Base-by-base conservation (phyloP, 2,888 invertebrate species). In the Adineta ricciae region DNA sequence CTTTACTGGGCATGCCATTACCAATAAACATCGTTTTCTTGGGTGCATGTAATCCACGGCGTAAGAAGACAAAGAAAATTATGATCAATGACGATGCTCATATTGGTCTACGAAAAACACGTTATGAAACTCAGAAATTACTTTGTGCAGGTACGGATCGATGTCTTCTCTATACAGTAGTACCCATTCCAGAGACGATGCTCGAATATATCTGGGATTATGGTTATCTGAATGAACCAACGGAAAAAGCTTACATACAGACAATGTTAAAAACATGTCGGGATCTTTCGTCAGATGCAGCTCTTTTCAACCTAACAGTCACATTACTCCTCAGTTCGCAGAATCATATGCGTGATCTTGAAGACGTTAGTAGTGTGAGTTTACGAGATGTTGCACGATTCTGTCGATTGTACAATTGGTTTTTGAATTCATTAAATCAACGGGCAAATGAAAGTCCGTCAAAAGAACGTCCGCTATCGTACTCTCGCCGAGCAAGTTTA, bases 21-120 rank as follows among this genome's bases (percentile, higher is more conserved):
- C 86, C 88, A 19, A 87, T 87, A 24, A 88, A 88, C 83, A 54
- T 88, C 32, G 84, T 86, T 14, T n/a, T 88, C 1, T 85, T 88
- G 83, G 88, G 87, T 24, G 88, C 88, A 8, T 88, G 88, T 83
- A 88, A 88, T 87, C 88, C 88, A 21, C 78, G n/a, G 41, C 78
- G 78, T n/a, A 21, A n/a, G n/a, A 78, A 21, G n/a, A 41, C 24
- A 38, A 11, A 19, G 9, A 78, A 78, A 46, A 46, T 11, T 46
- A 8, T 46, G 0, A 19, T 24, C 24, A n/a, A 19, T 41, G 8
- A 24, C 4, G 38, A 78, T 41, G n/a, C n/a, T 38, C 38, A 78
- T n/a, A 38, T 78, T 78, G 78, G 78, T 9, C n/a, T 78, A 1
- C 38, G 41, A n/a, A 78, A 78, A 78, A n/a, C 38, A 41, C 41